Conservation (phyloP, 2,888 invertebrate genomes). For the Meteorus cinctellus region DNA sequence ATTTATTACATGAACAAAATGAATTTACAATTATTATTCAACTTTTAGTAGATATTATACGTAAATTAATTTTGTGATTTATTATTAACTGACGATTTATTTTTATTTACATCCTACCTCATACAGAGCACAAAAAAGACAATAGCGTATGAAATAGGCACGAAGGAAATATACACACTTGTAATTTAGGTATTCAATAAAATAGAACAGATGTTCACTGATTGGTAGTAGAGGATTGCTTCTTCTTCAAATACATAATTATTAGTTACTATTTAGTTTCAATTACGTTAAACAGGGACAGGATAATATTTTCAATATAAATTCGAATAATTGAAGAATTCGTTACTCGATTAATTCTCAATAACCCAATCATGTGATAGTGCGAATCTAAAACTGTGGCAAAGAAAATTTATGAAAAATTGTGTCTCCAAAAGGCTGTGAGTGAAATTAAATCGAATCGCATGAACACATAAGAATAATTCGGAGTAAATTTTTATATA, state of each 20-base stretch:
- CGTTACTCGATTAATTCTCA: not conserved
- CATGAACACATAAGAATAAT: not conserved
- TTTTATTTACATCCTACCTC: slow-evolving; percentile 14
- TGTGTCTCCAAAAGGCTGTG: not conserved
- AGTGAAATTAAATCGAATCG: not conserved
- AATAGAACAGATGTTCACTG: not conserved
- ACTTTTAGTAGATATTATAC: slow-evolving; percentile 28
- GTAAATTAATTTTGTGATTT: slow-evolving; percentile 10
- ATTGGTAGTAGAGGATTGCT: not conserved
- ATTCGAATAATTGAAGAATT: not conserved
- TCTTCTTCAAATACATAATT: not conserved
- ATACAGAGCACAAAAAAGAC: not conserved
- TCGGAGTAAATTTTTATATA: not conserved
- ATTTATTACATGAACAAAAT: slow-evolving; percentile 51
- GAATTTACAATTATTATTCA: not conserved
- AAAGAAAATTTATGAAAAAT: not conserved
- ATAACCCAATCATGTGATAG: not conserved
- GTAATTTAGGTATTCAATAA: not conserved
- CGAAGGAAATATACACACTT: not conserved
- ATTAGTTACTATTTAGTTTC: not conserved
- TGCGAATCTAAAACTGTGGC: not conserved
- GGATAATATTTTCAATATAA: not conserved
- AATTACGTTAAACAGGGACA: not conserved
- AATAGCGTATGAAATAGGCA: not conserved
- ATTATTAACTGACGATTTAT: not conserved